Evolutionary conservation across 2,797 vertebrate genomes (phyloP), one percentile per base, ranked within the genome.

Genomic region (Bradypodion ventrale): DNA sequence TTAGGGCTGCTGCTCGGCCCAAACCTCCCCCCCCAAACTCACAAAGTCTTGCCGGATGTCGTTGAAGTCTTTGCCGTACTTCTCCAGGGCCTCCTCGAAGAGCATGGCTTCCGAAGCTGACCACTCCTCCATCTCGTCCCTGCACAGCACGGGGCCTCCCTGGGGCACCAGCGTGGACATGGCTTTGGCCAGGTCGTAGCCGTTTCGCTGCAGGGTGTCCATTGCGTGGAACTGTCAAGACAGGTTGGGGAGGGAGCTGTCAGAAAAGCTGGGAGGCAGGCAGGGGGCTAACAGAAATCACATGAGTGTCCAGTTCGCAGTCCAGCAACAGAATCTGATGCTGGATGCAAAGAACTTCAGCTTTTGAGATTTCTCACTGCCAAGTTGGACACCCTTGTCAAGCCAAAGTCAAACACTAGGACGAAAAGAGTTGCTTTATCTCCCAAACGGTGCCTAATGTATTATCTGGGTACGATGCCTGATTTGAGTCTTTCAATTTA

Each of bases 41-140:
- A 99, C 98, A 91, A 99, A 99, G 86, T 99, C 98, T 94, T 98
- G 98, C 85, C 98, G 97, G 87, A 99, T 99, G 86, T 99, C 98
- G 2, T 98, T 99, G 93, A 99, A 99, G 86, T 99, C 98, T 88
- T 99, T 98, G 75, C 98, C 98, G 0, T 99, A 99, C 86, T 99
- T 99, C 89, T 99, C 98, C 86, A 99, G 94, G 0, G 98, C 98
- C 90, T 99, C 98, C 87, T 99, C 98, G 8, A 99, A 99, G 1
- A 99, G 94, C 97, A 98, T 99, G 89, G 98, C 98, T 92, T 99
- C 98, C 0, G 98, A 99, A 15, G 98, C 98, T 0, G 98, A 98
- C 98, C 98, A 99, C 88, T 99, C 98, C 91, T 99, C 98, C 98
- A 99, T 99, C 95, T 99, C 98, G 3, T 99, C 98, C 0, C 98